Percentiles rank a stretch among this genome's conserved stretches.
Conservation (phyloP, 2,888 invertebrate genomes). For the Strigamia crassipes region DNA sequence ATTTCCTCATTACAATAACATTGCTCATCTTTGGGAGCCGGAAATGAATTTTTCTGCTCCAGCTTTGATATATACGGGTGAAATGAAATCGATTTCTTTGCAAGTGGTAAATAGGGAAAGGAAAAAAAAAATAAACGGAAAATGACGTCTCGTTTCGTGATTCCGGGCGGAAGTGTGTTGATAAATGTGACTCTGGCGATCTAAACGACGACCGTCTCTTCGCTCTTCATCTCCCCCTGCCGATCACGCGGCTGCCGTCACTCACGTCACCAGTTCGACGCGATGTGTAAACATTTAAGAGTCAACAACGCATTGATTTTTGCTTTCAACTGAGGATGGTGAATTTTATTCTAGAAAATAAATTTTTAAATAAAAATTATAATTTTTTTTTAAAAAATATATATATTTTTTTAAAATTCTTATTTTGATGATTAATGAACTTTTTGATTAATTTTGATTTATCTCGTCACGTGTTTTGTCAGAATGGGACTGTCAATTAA, state of each 20-base stretch:
- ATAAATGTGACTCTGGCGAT: conserved; percentile 1
- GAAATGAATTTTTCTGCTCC: conserved; percentile 12
- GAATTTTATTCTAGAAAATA: background rate
- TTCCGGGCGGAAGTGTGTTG: background rate
- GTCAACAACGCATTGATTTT: too few relatives aligned
- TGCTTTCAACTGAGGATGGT: background rate
- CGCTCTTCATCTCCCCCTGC: background rate
- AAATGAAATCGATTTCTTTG: conserved; percentile 13
- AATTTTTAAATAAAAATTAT: background rate
- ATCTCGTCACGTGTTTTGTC: background rate
- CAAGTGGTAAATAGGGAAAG: background rate
- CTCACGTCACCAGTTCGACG: too few relatives aligned
- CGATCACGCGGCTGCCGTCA: too few relatives aligned
- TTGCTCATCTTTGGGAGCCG: background rate
- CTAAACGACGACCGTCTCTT: background rate
- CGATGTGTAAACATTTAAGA: too few relatives aligned
- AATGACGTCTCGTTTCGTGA: background rate
- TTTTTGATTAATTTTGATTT: too few relatives aligned
- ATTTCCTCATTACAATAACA: conserved; percentile 22
- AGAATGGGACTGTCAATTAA: background rate
- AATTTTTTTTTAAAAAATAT: too few relatives aligned
- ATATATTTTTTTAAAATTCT: background rate
- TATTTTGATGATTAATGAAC: background rate
- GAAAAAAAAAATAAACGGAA: background rate
- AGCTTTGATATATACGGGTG: background rate